These are phyloP conservation scores for Lymantria monacha DNA, from an alignment of 2,888 invertebrate genomes.

Conservation along the genomic window DNA sequence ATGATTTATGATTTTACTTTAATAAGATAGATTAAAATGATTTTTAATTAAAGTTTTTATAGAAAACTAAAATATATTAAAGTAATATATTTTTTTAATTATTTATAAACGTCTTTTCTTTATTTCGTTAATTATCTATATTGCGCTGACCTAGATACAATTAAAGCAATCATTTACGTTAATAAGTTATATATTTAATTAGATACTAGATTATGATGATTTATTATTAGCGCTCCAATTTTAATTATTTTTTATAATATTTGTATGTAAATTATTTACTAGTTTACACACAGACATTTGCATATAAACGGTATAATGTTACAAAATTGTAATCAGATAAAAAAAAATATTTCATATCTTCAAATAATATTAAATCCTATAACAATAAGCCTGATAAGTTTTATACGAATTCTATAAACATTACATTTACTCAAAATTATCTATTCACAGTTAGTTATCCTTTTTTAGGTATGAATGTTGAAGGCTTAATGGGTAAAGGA, in stretches of 20 bases:
- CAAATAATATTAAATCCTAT: too few relatives aligned
- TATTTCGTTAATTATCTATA: conserved; percentile 8
- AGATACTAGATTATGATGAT: conserved; percentile 2
- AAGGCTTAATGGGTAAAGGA: too few relatives aligned
- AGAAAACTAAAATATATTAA: not conserved
- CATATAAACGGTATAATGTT: too few relatives aligned
- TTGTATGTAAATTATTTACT: not conserved
- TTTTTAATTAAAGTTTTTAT: not conserved
- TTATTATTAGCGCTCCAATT: conserved; percentile 4
- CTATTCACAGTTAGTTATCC: too few relatives aligned
- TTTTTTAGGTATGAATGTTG: too few relatives aligned
- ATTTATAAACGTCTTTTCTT: conserved; percentile 4
- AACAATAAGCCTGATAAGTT: too few relatives aligned
- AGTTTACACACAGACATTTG: too few relatives aligned
- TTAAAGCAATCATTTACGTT: conserved; percentile 11
- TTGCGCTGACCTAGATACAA: conserved; percentile 7
- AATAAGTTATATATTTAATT: conserved; percentile 5
- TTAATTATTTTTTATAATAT: conserved; percentile 1
- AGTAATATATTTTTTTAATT: not conserved
- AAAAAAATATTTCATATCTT: too few relatives aligned
- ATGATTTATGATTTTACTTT: not conserved
- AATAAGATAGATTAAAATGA: not conserved
- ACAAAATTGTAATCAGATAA: too few relatives aligned
- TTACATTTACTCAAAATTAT: too few relatives aligned
- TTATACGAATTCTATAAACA: too few relatives aligned